phyloP scores from a whole-genome alignment of 2,888 invertebrate genomes.

The Cephus pulcher region DNA sequence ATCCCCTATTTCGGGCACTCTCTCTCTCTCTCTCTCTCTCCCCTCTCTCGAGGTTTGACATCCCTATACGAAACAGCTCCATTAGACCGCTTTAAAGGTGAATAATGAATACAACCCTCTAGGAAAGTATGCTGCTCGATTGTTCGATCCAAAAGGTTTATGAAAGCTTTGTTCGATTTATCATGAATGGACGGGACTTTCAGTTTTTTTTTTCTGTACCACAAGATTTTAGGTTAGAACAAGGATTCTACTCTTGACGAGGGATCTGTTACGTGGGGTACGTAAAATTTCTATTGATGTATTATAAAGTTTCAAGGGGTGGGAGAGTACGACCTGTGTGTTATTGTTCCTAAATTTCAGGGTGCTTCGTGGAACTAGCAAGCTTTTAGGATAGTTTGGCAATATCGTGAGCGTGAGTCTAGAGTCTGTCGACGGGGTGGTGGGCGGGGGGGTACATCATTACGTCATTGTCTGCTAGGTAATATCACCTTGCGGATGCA shows the following conservation, averaged over 20 bases:
- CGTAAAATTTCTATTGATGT: not conserved
- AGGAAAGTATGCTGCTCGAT: not conserved
- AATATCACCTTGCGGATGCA: not conserved
- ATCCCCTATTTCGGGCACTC: conserved; percentile 10
- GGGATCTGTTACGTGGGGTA: not conserved
- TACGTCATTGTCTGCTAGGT: not conserved
- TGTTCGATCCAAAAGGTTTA: not conserved
- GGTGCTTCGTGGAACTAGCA: not conserved
- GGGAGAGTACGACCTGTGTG: not conserved
- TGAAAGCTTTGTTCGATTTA: not conserved
- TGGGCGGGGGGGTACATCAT: not conserved
- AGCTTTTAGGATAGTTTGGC: not conserved
- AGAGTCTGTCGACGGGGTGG: not conserved
- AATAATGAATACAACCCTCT: not conserved
- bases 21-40: conserved; percentile 4
- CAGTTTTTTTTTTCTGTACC: not conserved
- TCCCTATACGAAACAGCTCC: not conserved
- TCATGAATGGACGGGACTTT: not conserved
- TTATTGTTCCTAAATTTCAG: not conserved
- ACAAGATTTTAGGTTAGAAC: not conserved
- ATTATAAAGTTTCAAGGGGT: not conserved
- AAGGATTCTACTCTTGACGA: not conserved
- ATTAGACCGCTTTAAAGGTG: not conserved
- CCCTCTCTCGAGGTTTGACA: not conserved
- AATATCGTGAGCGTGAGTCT: not conserved